A percentile compares a stretch with the other conserved stretches of the same genome.
Evolutionary conservation across 2,797 vertebrate species (phyloP).

Genomic region (Tympanoctomys barrerae): DNA sequence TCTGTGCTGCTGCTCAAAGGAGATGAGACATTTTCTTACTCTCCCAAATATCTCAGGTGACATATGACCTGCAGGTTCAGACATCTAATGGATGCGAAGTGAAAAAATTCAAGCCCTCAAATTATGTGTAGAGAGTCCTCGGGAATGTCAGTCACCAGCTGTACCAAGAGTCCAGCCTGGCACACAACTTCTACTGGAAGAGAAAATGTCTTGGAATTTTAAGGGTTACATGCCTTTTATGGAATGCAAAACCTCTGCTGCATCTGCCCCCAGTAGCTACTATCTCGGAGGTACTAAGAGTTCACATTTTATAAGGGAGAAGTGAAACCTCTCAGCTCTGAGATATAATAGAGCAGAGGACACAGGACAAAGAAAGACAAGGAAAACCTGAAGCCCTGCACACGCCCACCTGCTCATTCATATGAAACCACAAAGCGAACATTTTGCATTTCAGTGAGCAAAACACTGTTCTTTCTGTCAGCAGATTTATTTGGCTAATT

Average conservation of each 20-base stretch:
- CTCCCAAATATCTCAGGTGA: background rate
- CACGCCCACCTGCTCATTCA: background rate
- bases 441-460: slow-evolving; percentile 24
- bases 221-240: background rate
- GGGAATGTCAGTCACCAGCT: background rate
- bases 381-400: slow-evolving; percentile 28
- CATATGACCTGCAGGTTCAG: background rate
- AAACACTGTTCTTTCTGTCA: background rate
- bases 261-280: background rate
- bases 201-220: background rate
- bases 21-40: background rate
- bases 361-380: background rate
- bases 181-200: background rate
- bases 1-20: background rate
- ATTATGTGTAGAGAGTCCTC: background rate
- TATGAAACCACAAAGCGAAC: background rate
- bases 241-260: background rate
- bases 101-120: background rate
- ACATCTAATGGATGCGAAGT: background rate
- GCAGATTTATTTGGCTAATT: background rate
- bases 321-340: background rate
- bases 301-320: background rate
- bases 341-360: background rate
- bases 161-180: background rate
- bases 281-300: background rate